Conservation (phyloP, 2,113 vertebrate species). For the Caranx melampygus region DNA sequence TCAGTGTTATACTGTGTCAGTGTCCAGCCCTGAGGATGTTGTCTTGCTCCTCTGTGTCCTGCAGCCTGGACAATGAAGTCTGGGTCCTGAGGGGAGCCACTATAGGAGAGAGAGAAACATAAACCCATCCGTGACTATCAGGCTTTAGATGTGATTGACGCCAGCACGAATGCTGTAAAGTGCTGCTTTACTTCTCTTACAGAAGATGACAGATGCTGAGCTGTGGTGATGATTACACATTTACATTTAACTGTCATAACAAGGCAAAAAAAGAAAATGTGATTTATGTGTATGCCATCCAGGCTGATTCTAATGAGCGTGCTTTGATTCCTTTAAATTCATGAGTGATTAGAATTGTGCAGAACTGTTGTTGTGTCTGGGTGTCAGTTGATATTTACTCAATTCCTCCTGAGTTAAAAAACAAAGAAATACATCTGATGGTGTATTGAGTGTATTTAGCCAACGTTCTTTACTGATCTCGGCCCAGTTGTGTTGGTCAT, state of each 20-base stretch:
- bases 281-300: not conserved
- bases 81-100: too few relatives aligned
- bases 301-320: not conserved
- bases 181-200: not conserved
- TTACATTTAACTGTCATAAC: not conserved
- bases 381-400: not conserved
- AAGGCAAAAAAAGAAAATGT: not conserved
- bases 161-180: not conserved
- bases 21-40: too few relatives aligned
- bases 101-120: not conserved
- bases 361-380: not conserved
- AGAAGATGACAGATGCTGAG: conserved; percentile 8
- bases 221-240: not conserved
- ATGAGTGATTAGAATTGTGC: not conserved
- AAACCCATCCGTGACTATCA: conserved; percentile 32
- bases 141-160: conserved; percentile 20
- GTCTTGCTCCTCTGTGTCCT: too few relatives aligned
- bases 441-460: not conserved
- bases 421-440: not conserved
- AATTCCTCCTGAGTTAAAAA: not conserved
- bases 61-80: too few relatives aligned
- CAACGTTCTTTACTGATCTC: not conserved
- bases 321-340: not conserved
- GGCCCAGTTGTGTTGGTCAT: not conserved
- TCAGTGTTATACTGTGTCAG: too few relatives aligned